A percentile compares a stretch with the other conserved stretches of the same genome.
phyloP scores from a whole-genome alignment of 2,888 invertebrate genomes.

The Microchrysa polita region DNA sequence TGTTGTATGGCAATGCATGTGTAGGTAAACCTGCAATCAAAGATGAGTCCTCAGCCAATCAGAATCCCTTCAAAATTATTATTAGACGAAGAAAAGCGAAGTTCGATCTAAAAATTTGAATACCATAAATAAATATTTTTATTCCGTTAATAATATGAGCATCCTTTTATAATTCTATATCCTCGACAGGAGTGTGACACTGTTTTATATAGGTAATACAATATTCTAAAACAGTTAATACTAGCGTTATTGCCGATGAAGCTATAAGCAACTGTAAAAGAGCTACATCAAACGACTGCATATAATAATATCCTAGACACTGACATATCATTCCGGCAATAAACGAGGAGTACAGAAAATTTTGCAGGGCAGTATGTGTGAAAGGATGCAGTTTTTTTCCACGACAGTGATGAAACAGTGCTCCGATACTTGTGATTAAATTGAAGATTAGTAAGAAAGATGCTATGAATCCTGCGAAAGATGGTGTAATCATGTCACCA shows the following conservation, averaged over 20 bases:
- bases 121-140: slow-evolving; percentile 15
- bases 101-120: too few species aligned
- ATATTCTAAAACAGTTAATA: slow-evolving; percentile 24
- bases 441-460: slow-evolving; percentile 29
- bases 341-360: slow-evolving; percentile 30
- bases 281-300: slow-evolving; percentile 18
- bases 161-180: slow-evolving; percentile 21
- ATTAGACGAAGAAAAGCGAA: too few species aligned
- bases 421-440: slow-evolving; percentile 19
- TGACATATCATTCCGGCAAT: slow-evolving; percentile 23
- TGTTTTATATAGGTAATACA: slow-evolving; percentile 4
- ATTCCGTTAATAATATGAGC: not conserved
- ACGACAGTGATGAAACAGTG: slow-evolving; percentile 25
- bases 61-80: too few species aligned
- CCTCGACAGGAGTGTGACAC: slow-evolving; percentile 27
- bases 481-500: not conserved
- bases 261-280: slow-evolving; percentile 12
- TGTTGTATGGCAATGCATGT: too few species aligned
- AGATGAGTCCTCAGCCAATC: too few species aligned
- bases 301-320: slow-evolving; percentile 35
- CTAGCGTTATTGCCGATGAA: slow-evolving; percentile 1
- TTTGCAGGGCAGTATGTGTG: slow-evolving; percentile 32
- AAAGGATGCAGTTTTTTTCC: slow-evolving; percentile 28
- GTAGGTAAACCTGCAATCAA: too few species aligned
- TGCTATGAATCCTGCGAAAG: slow-evolving; percentile 29